Conservation (phyloP, 2,797 vertebrate genomes). For the Lophius americanus region DNA sequence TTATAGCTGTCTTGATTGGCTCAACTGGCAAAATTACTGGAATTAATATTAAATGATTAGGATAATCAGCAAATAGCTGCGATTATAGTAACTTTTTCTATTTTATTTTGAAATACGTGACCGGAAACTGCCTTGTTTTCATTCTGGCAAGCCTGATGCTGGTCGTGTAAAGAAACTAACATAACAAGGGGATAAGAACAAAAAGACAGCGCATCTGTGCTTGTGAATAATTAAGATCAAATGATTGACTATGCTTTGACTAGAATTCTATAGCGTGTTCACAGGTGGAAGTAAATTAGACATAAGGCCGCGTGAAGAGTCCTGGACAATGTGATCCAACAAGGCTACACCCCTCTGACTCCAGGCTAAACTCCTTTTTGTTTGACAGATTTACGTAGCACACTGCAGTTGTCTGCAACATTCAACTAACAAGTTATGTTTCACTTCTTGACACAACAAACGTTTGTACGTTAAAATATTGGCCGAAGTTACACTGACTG, state of each 20-base stretch:
- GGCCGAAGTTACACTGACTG: conserved; percentile 56
- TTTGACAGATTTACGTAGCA: conserved; percentile 68
- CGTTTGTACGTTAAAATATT: conserved; percentile 12
- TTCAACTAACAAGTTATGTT: conserved; percentile 6
- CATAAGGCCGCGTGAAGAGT: conserved; percentile 60
- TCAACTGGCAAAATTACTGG: too few species aligned
- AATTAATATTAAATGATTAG: too few species aligned
- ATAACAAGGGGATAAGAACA: conserved; percentile 26
- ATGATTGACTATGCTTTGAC: neutral
- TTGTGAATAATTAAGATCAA: neutral
- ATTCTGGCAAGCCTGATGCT: conserved; percentile 11
- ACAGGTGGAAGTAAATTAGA: conserved; percentile 2
- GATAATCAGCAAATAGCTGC: too few species aligned
- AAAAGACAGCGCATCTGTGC: conserved; percentile 4
- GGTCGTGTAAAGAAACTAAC: conserved; percentile 62
- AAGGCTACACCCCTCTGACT: conserved; percentile 75
- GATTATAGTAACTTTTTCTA: neutral
- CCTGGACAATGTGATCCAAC: conserved; percentile 64
- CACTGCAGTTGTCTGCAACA: conserved; percentile 33
- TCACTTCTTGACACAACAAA: neutral
- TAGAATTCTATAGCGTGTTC: neutral
- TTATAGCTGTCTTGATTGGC: too few species aligned
- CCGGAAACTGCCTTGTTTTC: conserved; percentile 49
- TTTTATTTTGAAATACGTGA: conserved; percentile 42
- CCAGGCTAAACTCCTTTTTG: conserved; percentile 60